These are phyloP conservation scores for Scolopax mira DNA, from an alignment of 2,113 vertebrate genomes.

Conservation along the genomic window DNA sequence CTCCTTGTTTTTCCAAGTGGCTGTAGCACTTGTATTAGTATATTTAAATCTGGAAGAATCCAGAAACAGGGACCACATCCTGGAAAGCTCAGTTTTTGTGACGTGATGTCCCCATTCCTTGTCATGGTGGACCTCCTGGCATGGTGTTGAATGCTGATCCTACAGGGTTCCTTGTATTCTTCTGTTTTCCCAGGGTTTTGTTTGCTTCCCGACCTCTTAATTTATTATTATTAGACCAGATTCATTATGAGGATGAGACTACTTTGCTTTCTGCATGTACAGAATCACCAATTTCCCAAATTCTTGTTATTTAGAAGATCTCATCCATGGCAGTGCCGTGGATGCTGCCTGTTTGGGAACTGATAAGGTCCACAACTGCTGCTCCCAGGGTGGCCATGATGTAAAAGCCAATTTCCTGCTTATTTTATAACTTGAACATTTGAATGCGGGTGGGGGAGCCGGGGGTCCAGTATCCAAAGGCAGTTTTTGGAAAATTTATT, in stretches of 20 bases:
- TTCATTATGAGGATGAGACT: background rate
- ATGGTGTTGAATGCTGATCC: background rate
- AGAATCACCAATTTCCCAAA: background rate
- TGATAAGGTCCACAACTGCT: background rate
- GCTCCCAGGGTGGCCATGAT: rapidly evolving
- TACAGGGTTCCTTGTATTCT: background rate
- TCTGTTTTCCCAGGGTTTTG: background rate
- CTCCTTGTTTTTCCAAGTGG: background rate
- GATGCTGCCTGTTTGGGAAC: background rate
- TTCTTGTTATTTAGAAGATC: background rate
- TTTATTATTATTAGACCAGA: background rate
- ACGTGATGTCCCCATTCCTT: background rate
- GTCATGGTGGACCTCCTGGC: rapidly evolving
- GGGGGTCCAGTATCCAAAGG: background rate
- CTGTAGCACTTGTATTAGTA: background rate
- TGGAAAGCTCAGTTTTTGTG: rapidly evolving
- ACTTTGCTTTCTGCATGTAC: background rate
- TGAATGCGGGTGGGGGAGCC: background rate
- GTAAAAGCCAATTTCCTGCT: background rate
- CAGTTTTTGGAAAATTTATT: background rate
- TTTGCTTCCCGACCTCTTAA: background rate
- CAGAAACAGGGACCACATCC: background rate
- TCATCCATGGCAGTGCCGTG: rapidly evolving
- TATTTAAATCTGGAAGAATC: background rate
- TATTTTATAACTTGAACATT: background rate